These are phyloP conservation scores for Lycocorax pyrrhopterus DNA, from an alignment of 2,113 vertebrate species.

Conservation along the genomic window DNA sequence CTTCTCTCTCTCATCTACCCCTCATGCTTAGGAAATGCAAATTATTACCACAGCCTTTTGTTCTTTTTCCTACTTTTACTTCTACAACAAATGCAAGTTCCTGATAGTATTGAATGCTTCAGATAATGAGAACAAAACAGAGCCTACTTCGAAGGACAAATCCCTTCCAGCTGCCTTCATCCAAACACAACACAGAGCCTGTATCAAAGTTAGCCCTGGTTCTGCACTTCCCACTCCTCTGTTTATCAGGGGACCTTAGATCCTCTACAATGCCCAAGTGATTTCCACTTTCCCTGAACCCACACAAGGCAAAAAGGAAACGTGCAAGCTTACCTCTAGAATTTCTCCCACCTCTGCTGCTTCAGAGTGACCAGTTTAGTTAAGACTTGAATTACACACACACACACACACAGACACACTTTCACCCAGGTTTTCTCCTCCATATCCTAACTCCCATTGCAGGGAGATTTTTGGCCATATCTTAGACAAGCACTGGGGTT, in stretches of 20 bases:
- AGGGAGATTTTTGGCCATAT: not conserved
- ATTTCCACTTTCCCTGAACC: not conserved
- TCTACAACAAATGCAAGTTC: not conserved
- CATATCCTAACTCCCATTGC: not conserved
- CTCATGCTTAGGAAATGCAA: not conserved
- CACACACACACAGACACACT: not conserved
- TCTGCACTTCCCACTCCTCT: not conserved
- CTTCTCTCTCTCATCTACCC: not conserved
- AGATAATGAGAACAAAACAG: not conserved
- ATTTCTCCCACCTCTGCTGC: not conserved
- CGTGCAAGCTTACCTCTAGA: not conserved
- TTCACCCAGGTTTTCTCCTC: not conserved
- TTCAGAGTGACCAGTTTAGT: not conserved
- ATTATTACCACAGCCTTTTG: not conserved
- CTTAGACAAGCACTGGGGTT: not conserved
- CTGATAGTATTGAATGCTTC: not conserved
- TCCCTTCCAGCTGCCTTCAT: not conserved
- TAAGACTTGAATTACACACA: not conserved
- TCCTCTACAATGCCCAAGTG: not conserved
- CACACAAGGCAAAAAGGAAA: not conserved
- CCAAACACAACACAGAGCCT: not conserved
- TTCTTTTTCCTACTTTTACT: not conserved
- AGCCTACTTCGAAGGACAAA: not conserved
- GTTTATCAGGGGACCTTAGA: not conserved
- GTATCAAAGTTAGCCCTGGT: not conserved